Percentiles rank a stretch among this genome's conserved stretches.
phyloP scores from a whole-genome alignment of 2,888 invertebrate species.

The Rhaphigaster nebulosa region DNA sequence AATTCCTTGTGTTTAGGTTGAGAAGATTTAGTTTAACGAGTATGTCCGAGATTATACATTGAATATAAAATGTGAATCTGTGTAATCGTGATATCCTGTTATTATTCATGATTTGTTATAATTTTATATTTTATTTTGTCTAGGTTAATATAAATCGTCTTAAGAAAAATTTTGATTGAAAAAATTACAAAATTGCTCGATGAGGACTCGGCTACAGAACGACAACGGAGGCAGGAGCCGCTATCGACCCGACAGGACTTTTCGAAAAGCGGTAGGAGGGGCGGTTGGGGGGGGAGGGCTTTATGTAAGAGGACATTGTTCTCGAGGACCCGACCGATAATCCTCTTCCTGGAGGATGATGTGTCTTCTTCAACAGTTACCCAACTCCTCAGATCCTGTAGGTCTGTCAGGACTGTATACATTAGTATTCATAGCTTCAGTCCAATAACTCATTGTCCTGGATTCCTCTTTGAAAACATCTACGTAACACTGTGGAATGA shows the following conservation, averaged over 20 bases:
- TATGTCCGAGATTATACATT: too few species aligned
- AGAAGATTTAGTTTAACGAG: too few species aligned
- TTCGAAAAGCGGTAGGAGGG: neutral
- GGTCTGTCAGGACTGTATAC: too few species aligned
- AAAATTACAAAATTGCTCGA: neutral
- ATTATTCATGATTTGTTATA: too few species aligned
- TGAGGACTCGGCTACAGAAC: neutral
- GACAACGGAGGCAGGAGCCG: neutral
- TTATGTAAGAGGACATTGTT: slow-evolving; percentile 17
- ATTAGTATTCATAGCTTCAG: neutral
- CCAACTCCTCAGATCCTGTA: neutral
- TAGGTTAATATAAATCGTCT: too few species aligned
- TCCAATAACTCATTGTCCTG: too few species aligned
- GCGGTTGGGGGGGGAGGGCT: neutral
- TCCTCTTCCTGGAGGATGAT: neutral
- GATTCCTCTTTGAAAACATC: too few species aligned
- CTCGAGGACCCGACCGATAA: neutral
- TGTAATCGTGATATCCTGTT: too few species aligned
- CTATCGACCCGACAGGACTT: slow-evolving; percentile 8
- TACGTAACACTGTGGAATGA: neutral
- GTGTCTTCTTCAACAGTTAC: neutral
- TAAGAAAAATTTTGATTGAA: too few species aligned
- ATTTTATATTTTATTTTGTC: too few species aligned
- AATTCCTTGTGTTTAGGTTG: too few species aligned
- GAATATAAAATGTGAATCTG: too few species aligned